Conservation (phyloP, 2,888 invertebrate species). For the Thymelicus sylvestris region DNA sequence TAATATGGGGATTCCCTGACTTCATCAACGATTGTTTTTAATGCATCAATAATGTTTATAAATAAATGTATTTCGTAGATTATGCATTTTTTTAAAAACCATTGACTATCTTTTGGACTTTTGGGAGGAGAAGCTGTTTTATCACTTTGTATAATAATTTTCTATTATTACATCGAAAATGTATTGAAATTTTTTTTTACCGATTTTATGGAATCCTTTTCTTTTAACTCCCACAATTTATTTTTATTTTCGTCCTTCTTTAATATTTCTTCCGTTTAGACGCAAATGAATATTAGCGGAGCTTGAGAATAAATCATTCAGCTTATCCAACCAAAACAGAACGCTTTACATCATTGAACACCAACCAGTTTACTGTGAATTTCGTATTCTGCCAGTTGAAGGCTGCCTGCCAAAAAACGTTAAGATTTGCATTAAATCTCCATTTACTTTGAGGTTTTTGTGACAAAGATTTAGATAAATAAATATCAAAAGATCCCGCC, state of each 20-base stretch:
- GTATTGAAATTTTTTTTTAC: too few species aligned
- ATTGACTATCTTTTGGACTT: too few species aligned
- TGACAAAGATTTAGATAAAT: conserved; percentile 47
- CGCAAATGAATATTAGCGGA: not conserved
- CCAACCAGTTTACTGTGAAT: conserved; percentile 25
- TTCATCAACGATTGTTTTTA: conserved; percentile 45
- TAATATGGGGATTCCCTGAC: conserved; percentile 56
- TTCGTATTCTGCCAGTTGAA: conserved; percentile 32
- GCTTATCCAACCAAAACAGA: conserved; percentile 3
- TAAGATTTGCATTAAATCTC: conserved; percentile 44
- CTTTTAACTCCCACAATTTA: too few species aligned
- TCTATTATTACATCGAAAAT: too few species aligned
- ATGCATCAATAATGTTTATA: not conserved
- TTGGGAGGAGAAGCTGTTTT: too few species aligned
- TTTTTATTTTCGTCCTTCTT: too few species aligned
- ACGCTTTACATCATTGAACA: conserved; percentile 33
- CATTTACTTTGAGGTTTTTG: conserved; percentile 43
- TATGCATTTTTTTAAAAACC: too few species aligned
- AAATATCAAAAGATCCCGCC: conserved; percentile 50
- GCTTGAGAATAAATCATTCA: conserved; percentile 17
- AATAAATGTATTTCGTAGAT: too few species aligned
- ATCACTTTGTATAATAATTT: too few species aligned
- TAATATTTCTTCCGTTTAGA: too few species aligned
- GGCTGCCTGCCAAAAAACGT: conserved; percentile 37
- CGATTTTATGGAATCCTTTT: too few species aligned